Percentiles rank a stretch among this genome's conserved stretches.
These are phyloP conservation scores for Octopus bimaculoides DNA, from an alignment of 1,140 invertebrate genomes.

Conservation along the genomic window DNA sequence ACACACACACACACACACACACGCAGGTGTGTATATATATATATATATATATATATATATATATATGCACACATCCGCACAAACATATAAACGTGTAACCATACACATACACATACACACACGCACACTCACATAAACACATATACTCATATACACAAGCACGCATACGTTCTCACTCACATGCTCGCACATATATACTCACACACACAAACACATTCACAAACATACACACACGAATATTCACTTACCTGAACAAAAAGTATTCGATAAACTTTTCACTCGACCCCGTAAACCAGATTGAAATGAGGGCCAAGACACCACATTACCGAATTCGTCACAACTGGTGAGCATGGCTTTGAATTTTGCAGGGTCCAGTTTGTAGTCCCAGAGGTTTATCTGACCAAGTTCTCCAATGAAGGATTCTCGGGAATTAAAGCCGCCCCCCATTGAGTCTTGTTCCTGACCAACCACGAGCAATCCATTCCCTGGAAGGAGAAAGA, in stretches of 20 bases:
- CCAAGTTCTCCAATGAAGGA: slow-evolving; percentile 67
- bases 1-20: too few species aligned
- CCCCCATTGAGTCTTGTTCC: slow-evolving; percentile 68
- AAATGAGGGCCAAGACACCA: slow-evolving; percentile 67
- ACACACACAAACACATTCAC: too few species aligned
- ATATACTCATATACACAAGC: too few species aligned
- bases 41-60: too few species aligned
- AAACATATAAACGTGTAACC: too few species aligned
- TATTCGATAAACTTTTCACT: slow-evolving; percentile 49
- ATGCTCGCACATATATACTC: too few species aligned
- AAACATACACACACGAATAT: too few species aligned
- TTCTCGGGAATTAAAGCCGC: slow-evolving; percentile 67
- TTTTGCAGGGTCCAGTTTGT: slow-evolving; percentile 53
- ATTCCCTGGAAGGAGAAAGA: slow-evolving; percentile 46
- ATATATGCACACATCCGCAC: too few species aligned
- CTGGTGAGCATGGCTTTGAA: slow-evolving; percentile 58
- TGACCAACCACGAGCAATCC: slow-evolving; percentile 69
- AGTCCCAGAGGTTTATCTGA: slow-evolving; percentile 67
- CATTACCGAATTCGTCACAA: slow-evolving; percentile 61
- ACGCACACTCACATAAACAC: too few species aligned
- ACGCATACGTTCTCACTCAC: too few species aligned
- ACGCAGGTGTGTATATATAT: too few species aligned
- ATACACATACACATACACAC: too few species aligned
- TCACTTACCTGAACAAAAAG: slow-evolving; percentile 56
- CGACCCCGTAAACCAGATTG: slow-evolving; percentile 61